Percentiles rank a stretch among this genome's conserved stretches.
Conservation (phyloP, 2,797 vertebrate species). For the Amphiprion clarkii region DNA sequence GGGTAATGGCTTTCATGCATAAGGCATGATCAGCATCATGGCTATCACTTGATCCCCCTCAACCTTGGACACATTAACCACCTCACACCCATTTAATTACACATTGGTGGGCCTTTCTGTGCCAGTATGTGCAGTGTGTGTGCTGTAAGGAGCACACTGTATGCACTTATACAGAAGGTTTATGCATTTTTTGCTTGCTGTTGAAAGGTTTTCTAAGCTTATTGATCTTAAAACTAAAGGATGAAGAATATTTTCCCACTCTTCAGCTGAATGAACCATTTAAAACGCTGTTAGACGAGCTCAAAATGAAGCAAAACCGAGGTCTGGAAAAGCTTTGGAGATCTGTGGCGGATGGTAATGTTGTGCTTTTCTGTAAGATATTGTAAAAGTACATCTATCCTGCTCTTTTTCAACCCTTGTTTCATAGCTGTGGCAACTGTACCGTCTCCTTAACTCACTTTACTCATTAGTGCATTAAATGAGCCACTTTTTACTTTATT, state of each 20-base stretch:
- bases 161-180: background rate
- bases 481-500: conserved; percentile 8
- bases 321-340: background rate
- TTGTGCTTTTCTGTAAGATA: background rate
- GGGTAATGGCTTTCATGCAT: conserved; percentile 78
- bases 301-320: background rate
- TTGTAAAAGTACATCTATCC: background rate
- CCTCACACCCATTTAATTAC: conserved; percentile 77
- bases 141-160: background rate
- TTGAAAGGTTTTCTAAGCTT: background rate
- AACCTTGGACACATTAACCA: conserved; percentile 63
- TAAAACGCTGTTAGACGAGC: background rate
- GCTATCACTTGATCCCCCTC: conserved; percentile 74
- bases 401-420: background rate
- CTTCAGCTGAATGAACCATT: conserved; percentile 11
- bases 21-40: conserved; percentile 73
- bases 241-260: background rate
- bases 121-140: background rate
- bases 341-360: background rate
- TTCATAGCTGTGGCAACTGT: conserved; percentile 10
- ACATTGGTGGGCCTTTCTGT: conserved; percentile 34
- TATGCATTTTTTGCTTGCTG: background rate
- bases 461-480: background rate
- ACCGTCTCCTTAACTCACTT: conserved; percentile 11
- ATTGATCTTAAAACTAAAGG: background rate